These are phyloP conservation scores for Megalurothrips usitatus DNA, from an alignment of 2,888 invertebrate species.

Conservation along the genomic window DNA sequence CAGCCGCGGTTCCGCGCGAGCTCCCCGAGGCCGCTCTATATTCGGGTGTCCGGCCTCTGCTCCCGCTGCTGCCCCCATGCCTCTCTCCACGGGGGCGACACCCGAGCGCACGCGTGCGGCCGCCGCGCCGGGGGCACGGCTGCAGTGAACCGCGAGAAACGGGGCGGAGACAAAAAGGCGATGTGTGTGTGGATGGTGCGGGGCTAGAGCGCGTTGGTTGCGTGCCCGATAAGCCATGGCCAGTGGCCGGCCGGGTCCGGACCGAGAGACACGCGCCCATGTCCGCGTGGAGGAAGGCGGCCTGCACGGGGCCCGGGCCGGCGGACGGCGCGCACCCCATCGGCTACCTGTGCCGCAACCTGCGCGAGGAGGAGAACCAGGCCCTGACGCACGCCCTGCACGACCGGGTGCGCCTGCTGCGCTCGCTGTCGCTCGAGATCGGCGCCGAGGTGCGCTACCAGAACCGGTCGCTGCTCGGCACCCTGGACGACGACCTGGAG, in stretches of 20 bases:
- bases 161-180: not conserved
- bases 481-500: conserved; percentile 5
- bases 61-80: too few species aligned
- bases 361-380: conserved; percentile 15
- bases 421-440: conserved; percentile 9
- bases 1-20: too few species aligned
- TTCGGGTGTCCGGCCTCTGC: too few species aligned
- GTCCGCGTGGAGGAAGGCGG: not conserved
- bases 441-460: conserved; percentile 23
- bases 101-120: too few species aligned
- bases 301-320: not conserved
- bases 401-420: conserved; percentile 5
- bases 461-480: not conserved
- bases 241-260: not conserved
- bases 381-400: not conserved
- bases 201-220: too few species aligned
- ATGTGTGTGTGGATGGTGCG: too few species aligned
- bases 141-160: not conserved
- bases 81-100: too few species aligned
- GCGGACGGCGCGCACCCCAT: not conserved
- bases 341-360: conserved; percentile 14
- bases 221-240: not conserved
- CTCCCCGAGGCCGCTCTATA: too few species aligned
- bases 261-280: not conserved
- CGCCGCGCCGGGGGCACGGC: not conserved